These are phyloP conservation scores for Thaumatotibia leucotreta DNA, from an alignment of 1,140 invertebrate species.

Conservation along the genomic window DNA sequence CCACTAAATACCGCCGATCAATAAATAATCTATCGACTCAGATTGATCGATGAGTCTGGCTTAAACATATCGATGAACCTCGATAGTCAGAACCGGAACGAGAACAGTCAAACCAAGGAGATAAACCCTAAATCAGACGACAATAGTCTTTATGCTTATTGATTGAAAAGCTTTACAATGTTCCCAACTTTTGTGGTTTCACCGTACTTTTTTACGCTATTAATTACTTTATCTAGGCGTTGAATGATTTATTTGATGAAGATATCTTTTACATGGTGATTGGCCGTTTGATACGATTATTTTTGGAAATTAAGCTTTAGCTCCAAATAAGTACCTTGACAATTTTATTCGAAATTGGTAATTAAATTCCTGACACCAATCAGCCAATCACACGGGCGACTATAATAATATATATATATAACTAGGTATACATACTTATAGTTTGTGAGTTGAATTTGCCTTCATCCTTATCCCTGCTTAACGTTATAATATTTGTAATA, in stretches of 20 bases:
- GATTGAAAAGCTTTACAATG: background rate
- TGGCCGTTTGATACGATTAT: background rate
- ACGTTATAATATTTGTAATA: too few relatives aligned
- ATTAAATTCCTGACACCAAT: too few relatives aligned
- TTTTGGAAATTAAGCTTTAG: background rate
- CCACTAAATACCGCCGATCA: background rate
- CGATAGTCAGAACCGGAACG: background rate
- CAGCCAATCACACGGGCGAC: too few relatives aligned
- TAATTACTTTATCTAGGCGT: constrained; percentile 4
- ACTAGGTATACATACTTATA: too few relatives aligned
- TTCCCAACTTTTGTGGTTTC: background rate
- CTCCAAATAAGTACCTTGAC: too few relatives aligned
- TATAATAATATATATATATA: too few relatives aligned
- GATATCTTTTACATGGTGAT: background rate
- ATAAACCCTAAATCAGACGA: background rate
- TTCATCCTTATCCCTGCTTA: too few relatives aligned
- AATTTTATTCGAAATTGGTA: too few relatives aligned
- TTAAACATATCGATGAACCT: constrained; percentile 2
- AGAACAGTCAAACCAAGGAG: background rate
- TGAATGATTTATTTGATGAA: constrained; percentile 2
- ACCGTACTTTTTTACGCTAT: background rate
- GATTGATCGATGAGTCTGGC: constrained; percentile 11
- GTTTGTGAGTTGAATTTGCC: too few relatives aligned
- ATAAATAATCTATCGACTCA: background rate
- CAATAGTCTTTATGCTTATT: background rate